These are phyloP conservation scores for Asbolus verrucosus DNA, from an alignment of 1,140 invertebrate genomes.

Conservation along the genomic window DNA sequence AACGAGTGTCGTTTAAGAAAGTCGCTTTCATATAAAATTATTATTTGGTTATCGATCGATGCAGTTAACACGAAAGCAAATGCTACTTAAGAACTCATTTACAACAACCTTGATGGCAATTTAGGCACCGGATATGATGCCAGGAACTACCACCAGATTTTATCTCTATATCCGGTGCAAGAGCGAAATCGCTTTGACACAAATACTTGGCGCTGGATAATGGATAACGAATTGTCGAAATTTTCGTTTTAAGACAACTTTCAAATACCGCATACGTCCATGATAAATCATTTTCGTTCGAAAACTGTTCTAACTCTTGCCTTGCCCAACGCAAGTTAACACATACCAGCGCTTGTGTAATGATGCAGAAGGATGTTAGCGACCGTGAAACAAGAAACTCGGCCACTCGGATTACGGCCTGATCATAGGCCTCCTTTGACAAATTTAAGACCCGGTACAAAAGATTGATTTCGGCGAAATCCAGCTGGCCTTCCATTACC, in stretches of 20 bases:
- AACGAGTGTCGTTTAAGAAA: too few relatives aligned
- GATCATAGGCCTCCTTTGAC: not conserved
- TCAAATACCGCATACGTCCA: not conserved
- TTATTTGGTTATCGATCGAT: slow-evolving; percentile 3
- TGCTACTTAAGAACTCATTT: slow-evolving; percentile 50
- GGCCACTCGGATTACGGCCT: not conserved
- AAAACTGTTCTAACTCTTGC: too few relatives aligned
- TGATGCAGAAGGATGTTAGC: slow-evolving; percentile 36
- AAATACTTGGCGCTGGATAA: slow-evolving; percentile 11
- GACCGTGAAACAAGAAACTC: slow-evolving; percentile 3
- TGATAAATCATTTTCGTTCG: too few relatives aligned
- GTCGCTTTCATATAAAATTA: too few relatives aligned
- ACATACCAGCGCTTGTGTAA: not conserved
- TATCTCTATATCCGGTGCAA: slow-evolving; percentile 47
- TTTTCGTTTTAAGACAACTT: not conserved
- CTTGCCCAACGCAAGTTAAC: too few relatives aligned
- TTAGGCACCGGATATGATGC: slow-evolving; percentile 49
- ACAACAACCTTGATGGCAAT: slow-evolving; percentile 45
- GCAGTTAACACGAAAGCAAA: slow-evolving; percentile 27
- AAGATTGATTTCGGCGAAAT: too few relatives aligned
- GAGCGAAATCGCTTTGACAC: slow-evolving; percentile 18
- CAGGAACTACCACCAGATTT: slow-evolving; percentile 46
- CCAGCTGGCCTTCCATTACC: too few relatives aligned
- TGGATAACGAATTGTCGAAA: not conserved
- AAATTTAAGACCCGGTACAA: too few relatives aligned